Conservation (phyloP, 2,888 invertebrate genomes). For the Heteromyza rotundicornis region DNA sequence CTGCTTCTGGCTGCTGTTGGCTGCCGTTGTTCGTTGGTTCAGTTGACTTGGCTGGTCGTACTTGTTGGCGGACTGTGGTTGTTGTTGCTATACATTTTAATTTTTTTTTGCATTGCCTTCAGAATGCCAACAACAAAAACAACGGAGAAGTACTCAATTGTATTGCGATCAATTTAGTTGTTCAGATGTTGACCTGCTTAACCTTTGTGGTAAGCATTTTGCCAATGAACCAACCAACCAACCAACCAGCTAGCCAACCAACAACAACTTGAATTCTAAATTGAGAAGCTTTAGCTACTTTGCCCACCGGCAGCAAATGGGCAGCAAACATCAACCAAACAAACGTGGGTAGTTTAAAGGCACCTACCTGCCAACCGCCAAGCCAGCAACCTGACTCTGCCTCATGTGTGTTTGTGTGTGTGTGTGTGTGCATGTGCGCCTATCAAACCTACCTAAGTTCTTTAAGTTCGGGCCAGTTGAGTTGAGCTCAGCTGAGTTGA, state of each 20-base stretch:
- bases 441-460: slow-evolving; percentile 54
- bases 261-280: slow-evolving; percentile 48
- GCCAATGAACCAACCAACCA: slow-evolving; percentile 32
- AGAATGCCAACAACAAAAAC: slow-evolving; percentile 16
- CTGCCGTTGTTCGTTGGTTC: slow-evolving; percentile 38
- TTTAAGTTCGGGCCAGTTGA: slow-evolving; percentile 27
- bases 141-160: slow-evolving; percentile 41
- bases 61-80: slow-evolving; percentile 26
- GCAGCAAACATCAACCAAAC: slow-evolving; percentile 7
- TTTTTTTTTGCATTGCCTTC: slow-evolving; percentile 34
- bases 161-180: slow-evolving; percentile 60
- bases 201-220: slow-evolving; percentile 42
- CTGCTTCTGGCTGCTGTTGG: slow-evolving; percentile 55
- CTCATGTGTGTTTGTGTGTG: too few species aligned
- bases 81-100: slow-evolving; percentile 45
- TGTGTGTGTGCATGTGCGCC: too few species aligned
- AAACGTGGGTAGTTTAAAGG: not conserved
- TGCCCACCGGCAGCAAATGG: slow-evolving; percentile 37
- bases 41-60: not conserved
- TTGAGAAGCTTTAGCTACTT: slow-evolving; percentile 55
- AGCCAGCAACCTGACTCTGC: slow-evolving; percentile 22
- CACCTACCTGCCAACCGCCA: not conserved
- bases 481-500: not conserved
- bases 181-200: slow-evolving; percentile 60
- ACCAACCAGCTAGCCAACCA: slow-evolving; percentile 33